Conservation (phyloP, 2,888 invertebrate species). For the Acanthosepion lycidas region DNA sequence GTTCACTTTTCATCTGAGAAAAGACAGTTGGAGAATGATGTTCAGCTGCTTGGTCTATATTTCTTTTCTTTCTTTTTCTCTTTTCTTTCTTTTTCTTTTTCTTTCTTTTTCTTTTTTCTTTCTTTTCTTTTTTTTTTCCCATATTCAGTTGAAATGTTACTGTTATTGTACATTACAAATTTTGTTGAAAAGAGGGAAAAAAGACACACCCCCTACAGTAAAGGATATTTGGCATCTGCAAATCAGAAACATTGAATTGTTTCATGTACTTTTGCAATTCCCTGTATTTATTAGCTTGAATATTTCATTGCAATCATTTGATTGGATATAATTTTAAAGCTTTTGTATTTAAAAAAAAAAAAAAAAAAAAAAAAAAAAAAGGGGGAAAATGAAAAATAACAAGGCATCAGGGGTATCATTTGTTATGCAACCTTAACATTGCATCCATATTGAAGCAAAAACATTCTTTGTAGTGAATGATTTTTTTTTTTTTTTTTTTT, state of each 20-base stretch:
- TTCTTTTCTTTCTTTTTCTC: background rate
- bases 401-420: conserved; percentile 33
- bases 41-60: conserved; percentile 24
- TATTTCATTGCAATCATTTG: conserved; percentile 43
- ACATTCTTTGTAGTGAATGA: conserved; percentile 33
- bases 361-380: background rate
- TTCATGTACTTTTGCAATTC: conserved; percentile 24
- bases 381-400: background rate
- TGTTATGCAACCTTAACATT: conserved; percentile 33
- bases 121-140: background rate
- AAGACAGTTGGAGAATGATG: background rate
- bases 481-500: background rate
- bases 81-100: background rate
- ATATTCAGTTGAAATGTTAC: conserved; percentile 42
- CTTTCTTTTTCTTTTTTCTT: background rate
- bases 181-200: conserved; percentile 34
- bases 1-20: conserved; percentile 24
- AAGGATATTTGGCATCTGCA: conserved; percentile 7
- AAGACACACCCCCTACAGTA: conserved; percentile 23
- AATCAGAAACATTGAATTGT: conserved; percentile 11
- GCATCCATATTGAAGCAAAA: conserved; percentile 4
- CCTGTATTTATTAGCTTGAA: conserved; percentile 24
- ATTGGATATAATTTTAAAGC: conserved; percentile 11
- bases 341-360: background rate
- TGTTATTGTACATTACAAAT: conserved; percentile 46